phyloP scores from a whole-genome alignment of 2,888 invertebrate species.

The Dryobota labecula region DNA sequence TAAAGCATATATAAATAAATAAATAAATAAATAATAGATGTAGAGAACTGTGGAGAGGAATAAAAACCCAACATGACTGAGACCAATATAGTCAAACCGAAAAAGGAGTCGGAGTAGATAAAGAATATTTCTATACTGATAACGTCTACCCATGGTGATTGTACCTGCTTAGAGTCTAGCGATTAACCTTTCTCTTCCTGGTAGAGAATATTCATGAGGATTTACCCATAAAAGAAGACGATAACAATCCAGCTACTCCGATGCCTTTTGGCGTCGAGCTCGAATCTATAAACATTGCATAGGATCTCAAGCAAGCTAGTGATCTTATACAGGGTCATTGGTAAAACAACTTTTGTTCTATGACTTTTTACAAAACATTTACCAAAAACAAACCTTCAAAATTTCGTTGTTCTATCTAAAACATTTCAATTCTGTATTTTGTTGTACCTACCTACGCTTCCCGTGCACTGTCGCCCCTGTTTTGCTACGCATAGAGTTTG shows the following conservation, averaged over 20 bases:
- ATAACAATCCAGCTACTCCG: neutral
- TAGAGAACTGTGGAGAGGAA: neutral
- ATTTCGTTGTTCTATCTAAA: too few relatives aligned
- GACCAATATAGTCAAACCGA: neutral
- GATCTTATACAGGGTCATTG: too few relatives aligned
- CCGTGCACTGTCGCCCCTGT: too few relatives aligned
- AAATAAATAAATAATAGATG: neutral
- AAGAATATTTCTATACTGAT: neutral
- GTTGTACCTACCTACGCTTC: too few relatives aligned
- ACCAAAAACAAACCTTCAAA: too few relatives aligned
- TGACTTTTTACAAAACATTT: too few relatives aligned
- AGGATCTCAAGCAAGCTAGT: neutral
- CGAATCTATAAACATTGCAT: neutral
- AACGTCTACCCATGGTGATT: neutral
- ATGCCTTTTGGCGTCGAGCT: neutral
- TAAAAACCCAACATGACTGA: neutral
- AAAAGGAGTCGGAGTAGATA: neutral
- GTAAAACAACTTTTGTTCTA: too few relatives aligned
- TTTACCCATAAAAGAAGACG: neutral
- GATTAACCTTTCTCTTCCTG: neutral
- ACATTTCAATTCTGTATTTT: too few relatives aligned
- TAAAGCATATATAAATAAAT: too few relatives aligned
- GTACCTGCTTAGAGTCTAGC: neutral
- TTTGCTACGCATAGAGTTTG: too few relatives aligned
- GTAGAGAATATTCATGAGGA: neutral